These are phyloP conservation scores for Pachyseris speciosa DNA, from an alignment of 64 coral and sea anemone genomes.

Conservation along the genomic window DNA sequence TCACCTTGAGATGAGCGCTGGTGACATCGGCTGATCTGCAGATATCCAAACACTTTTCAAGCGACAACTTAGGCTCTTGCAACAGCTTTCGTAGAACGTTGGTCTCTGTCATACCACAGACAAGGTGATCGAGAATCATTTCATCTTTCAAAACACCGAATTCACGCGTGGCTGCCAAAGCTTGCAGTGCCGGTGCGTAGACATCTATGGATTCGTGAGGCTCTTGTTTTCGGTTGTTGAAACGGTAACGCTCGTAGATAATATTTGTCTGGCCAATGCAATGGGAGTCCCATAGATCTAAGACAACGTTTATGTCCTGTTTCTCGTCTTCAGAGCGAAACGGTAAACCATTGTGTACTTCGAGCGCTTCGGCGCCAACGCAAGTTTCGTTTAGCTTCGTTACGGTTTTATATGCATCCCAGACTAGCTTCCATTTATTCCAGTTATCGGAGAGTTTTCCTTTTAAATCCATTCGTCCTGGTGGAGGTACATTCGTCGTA, in stretches of 20 bases:
- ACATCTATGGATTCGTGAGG: constrained; percentile 17
- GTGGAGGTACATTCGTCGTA: constrained; percentile 47
- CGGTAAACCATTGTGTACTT: constrained; percentile 42
- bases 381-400: constrained; percentile 54
- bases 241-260: constrained; percentile 9
- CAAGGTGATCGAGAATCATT: not conserved
- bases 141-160: constrained; percentile 19
- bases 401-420: constrained; percentile 52
- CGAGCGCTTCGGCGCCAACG: constrained; percentile 11
- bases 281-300: constrained; percentile 20
- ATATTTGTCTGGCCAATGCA: constrained; percentile 34
- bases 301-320: not conserved
- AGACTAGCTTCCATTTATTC: constrained; percentile 56
- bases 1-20: constrained; percentile 18
- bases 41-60: constrained; percentile 37
- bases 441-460: constrained; percentile 34
- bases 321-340: constrained; percentile 18
- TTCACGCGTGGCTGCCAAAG: constrained; percentile 11
- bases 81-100: not conserved
- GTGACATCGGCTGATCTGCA: constrained; percentile 9
- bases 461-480: constrained; percentile 37
- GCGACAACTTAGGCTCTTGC: constrained; percentile 11
- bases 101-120: not conserved
- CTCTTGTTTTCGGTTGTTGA: constrained; percentile 29
- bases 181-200: constrained; percentile 1